phyloP scores from a whole-genome alignment of 2,113 vertebrate species.

The Misgurnus mizolepis region DNA sequence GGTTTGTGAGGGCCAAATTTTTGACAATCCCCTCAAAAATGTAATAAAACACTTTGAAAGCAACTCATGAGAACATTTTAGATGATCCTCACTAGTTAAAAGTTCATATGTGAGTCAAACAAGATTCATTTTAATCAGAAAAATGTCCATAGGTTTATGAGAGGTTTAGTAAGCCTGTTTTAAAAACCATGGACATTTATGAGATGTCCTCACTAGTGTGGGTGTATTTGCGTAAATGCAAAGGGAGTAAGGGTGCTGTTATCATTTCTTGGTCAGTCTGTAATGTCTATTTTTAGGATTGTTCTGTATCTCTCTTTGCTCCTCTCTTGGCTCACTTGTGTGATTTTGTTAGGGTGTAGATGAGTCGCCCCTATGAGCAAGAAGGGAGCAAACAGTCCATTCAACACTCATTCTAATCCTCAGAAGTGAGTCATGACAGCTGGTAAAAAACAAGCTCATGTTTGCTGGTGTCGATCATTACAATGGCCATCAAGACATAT shows the following conservation, averaged over 20 bases:
- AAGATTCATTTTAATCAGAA: too few species aligned
- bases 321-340: not conserved
- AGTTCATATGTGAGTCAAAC: too few species aligned
- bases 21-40: too few species aligned
- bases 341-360: slow-evolving; percentile 9
- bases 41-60: too few species aligned
- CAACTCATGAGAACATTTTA: too few species aligned
- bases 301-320: not conserved
- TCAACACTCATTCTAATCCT: slow-evolving; percentile 5
- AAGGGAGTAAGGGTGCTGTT: slow-evolving; percentile 55
- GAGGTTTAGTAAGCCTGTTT: too few species aligned
- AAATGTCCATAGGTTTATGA: too few species aligned
- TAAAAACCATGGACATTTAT: too few species aligned
- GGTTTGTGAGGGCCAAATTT: not conserved
- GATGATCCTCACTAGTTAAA: too few species aligned
- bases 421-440: slow-evolving; percentile 22
- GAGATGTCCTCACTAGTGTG: not conserved
- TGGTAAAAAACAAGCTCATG: slow-evolving; percentile 1
- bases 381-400: not conserved
- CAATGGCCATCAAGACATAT: not conserved
- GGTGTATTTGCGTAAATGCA: slow-evolving; percentile 40
- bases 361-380: slow-evolving; percentile 36
- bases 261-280: slow-evolving; percentile 61
- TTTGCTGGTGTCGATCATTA: slow-evolving; percentile 26
- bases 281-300: slow-evolving; percentile 43